A percentile compares a stretch with the other conserved stretches of the same genome.
phyloP scores from a whole-genome alignment of 2,888 invertebrate species.

The Lacanobia wlatinum region DNA sequence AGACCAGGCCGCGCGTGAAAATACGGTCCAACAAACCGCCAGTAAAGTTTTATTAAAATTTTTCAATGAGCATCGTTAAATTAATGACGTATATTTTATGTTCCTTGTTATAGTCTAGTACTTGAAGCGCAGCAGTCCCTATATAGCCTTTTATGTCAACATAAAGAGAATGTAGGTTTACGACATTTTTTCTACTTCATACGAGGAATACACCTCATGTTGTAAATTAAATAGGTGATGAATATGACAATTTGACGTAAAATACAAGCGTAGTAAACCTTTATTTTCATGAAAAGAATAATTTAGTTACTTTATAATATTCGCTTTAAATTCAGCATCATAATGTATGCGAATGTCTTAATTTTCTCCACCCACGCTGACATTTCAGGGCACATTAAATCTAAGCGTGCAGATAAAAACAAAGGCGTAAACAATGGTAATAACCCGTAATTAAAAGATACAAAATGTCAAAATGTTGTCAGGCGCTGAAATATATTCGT shows the following conservation, averaged over 20 bases:
- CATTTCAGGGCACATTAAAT: conserved; percentile 48
- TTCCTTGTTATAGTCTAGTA: conserved; percentile 45
- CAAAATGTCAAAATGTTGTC: conserved; percentile 20
- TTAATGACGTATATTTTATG: conserved; percentile 51
- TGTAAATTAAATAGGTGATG: conserved; percentile 15
- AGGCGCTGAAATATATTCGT: neutral
- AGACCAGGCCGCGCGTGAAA: neutral
- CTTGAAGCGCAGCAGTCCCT: conserved; percentile 29
- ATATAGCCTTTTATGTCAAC: conserved; percentile 39
- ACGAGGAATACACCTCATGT: neutral
- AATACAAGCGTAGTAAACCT: conserved; percentile 12
- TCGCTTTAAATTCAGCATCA: conserved; percentile 41
- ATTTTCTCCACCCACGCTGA: conserved; percentile 32
- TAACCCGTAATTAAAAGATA: conserved; percentile 36
- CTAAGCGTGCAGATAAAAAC: conserved; percentile 45
- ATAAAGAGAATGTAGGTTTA: conserved; percentile 54
- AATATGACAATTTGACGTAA: conserved; percentile 27
- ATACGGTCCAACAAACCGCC: neutral
- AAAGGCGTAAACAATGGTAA: conserved; percentile 45
- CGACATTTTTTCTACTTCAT: conserved; percentile 38
- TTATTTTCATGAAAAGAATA: conserved; percentile 17
- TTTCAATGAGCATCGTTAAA: conserved; percentile 47
- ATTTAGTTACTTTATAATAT: conserved; percentile 24
- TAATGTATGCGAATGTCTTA: conserved; percentile 21
- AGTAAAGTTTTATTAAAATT: conserved; percentile 24